Conservation (phyloP, 2,797 vertebrate species). For the Gephyroberyx darwinii region DNA sequence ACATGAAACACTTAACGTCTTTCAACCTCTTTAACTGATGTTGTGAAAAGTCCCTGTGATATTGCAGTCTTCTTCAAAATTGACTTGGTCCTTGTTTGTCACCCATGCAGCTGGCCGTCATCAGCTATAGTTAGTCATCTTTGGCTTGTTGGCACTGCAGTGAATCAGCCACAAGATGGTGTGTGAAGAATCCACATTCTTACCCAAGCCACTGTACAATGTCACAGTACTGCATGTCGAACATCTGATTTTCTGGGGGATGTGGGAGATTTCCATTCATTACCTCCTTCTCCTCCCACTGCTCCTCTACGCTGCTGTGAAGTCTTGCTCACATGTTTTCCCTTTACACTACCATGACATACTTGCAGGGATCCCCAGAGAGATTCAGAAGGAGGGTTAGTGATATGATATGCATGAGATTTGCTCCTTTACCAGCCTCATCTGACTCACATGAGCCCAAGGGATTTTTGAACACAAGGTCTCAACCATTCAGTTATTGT, state of each 20-base stretch:
- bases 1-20: constrained; percentile 11
- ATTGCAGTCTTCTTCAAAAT: constrained; percentile 30
- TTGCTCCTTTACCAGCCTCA: constrained; percentile 70
- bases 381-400: constrained; percentile 53
- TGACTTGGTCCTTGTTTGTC: constrained; percentile 21
- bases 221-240: constrained; percentile 41
- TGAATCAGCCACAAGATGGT: constrained; percentile 32
- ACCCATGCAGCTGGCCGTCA: constrained; percentile 35
- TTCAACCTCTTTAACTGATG: constrained; percentile 5
- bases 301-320: constrained; percentile 45
- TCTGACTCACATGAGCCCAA: constrained; percentile 58
- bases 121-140: constrained; percentile 39
- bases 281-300: constrained; percentile 27
- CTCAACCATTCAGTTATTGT: constrained; percentile 55
- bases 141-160: constrained; percentile 25
- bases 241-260: constrained; percentile 53
- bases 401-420: constrained; percentile 75
- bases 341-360: constrained; percentile 49
- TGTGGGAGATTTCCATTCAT: constrained; percentile 62
- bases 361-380: constrained; percentile 60
- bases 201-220: constrained; percentile 21
- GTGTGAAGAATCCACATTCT: constrained; percentile 33
- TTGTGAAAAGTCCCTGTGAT: constrained; percentile 18
- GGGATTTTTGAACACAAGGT: constrained; percentile 57
- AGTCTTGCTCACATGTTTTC: constrained; percentile 54